These are phyloP conservation scores for Cephus nigrinus DNA, from an alignment of 2,888 invertebrate species.

Conservation along the genomic window DNA sequence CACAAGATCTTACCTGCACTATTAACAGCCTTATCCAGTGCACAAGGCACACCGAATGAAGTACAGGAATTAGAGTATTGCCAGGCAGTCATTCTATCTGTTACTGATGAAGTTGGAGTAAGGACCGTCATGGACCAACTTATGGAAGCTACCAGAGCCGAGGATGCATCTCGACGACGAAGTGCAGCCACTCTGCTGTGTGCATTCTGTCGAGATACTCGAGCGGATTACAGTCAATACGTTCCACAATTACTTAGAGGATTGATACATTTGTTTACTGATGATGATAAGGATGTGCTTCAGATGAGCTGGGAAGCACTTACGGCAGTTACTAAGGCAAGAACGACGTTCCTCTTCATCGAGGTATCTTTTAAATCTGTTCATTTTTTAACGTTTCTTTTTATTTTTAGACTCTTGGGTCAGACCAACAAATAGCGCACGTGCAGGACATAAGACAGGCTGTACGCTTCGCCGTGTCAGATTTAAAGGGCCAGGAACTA, in stretches of 20 bases:
- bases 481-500: slow-evolving; percentile 81
- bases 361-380: neutral
- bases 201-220: slow-evolving; percentile 89
- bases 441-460: slow-evolving; percentile 93
- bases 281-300: slow-evolving; percentile 82
- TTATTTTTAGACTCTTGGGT: slow-evolving; percentile 75
- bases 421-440: slow-evolving; percentile 85
- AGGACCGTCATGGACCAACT: slow-evolving; percentile 88
- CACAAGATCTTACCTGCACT: slow-evolving; percentile 93
- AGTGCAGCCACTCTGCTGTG: slow-evolving; percentile 89
- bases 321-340: slow-evolving; percentile 84
- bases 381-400: slow-evolving; percentile 7
- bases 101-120: slow-evolving; percentile 88
- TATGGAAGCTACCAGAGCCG: slow-evolving; percentile 79
- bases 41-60: slow-evolving; percentile 76
- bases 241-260: slow-evolving; percentile 90
- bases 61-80: slow-evolving; percentile 88
- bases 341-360: slow-evolving; percentile 1
- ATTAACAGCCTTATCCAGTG: slow-evolving; percentile 78
- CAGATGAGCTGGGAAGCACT: slow-evolving; percentile 93
- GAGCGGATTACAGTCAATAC: slow-evolving; percentile 88
- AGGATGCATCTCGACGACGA: slow-evolving; percentile 75
- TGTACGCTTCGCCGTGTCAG: slow-evolving; percentile 89
- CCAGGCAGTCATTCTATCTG: slow-evolving; percentile 91
- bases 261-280: slow-evolving; percentile 86